Base-by-base conservation (phyloP, 2,888 invertebrate species). In the Lypha dubia region DNA sequence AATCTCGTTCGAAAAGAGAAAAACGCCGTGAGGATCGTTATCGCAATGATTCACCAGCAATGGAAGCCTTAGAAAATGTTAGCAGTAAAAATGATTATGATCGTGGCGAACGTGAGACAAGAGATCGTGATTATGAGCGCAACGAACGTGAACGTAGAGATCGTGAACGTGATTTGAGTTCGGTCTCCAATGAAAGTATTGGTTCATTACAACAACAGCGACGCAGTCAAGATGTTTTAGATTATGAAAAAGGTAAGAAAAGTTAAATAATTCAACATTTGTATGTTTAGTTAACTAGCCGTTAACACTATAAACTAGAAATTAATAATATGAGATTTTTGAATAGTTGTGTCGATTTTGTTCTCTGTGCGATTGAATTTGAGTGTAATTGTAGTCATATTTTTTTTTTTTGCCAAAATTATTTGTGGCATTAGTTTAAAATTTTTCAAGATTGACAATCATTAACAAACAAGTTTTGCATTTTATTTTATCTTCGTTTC, bases 191-290 rank as follows among this genome's bases (percentile, higher is more conserved):
- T 90, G 89, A 94, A 88, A 92, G 94, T 92, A 92, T 93, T 76
- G 93, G 93, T 75, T 93, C 93, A n/a, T 87, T 92, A 79, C 92
- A 77, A 51, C 84, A 70, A 51, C 92, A 92, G 88, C 93, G 94
- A 86, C 93, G 93, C 87, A 93, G 93, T 90, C 94, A 93, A 89
- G 94, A 94, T 88, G 91, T 93, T 74, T 88, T 92, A 89, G 94
- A 94, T 88, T 93, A 93, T 88, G 94, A 94, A 89, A 94, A 95
- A 95, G 95, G 95, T 94, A 73, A 56, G 20, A 13, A 62, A 51
- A 46, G 3, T 13, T 58, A 51, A 51, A 51, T 53, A 53, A n/a
- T n/a, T n/a, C n/a, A n/a, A n/a, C n/a, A n/a, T n/a, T n/a, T n/a
- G n/a, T n/a, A n/a, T n/a, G n/a, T n/a, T n/a, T n/a, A n/a, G n/a